Evolutionary conservation across 2,113 vertebrate genomes (phyloP), one percentile per base, ranked within the genome.

Genomic region (Gnathonemus longibarbis): DNA sequence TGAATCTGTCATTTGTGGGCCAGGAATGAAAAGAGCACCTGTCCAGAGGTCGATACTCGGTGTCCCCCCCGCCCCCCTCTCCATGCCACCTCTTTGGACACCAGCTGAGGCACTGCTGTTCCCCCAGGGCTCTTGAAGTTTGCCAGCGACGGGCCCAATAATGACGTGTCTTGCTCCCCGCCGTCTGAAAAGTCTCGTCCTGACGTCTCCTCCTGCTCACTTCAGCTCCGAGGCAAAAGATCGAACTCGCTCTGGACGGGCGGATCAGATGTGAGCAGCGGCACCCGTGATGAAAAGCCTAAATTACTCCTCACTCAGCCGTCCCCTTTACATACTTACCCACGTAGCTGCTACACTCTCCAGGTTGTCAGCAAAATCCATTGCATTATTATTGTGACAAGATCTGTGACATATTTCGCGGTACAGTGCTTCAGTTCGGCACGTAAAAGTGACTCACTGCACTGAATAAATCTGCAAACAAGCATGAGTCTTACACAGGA

Each of bases 1-100:
- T 96, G 95, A 95, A 95, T 94, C 94, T 95, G 95, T 95, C 95
- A 95, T 95, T 95, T 96, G 95, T 90, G 91, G 91, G 93, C 93
- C 91, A 91, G 92, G 93, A 95, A 92, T 92, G 90, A 93, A 94
- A 93, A 93, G 94, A 95, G 93, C 94, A 96, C 95, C 95, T 95
- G 95, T 93, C 91, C 89, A 45, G 92, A 92, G 91, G 91, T 92
- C 88, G 93, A 94, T 92, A 91, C 91, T 85, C 39, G 10, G 11
- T 21, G 15, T 7, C 42, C 62, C 21, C 19, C 80, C 46, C 48
- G 11, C 27, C 39, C 58, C 42, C 39, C 89, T 74, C 89, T 45
- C 53, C 50, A 90, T 93, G 90, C 91, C 92, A 70, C 93, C 94
- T 94, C 94, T 93, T 91, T 50, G 66, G 48, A 90, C 95, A 95